Conservation (phyloP, 2,888 invertebrate species). For the Himalopsyche tibetana region DNA sequence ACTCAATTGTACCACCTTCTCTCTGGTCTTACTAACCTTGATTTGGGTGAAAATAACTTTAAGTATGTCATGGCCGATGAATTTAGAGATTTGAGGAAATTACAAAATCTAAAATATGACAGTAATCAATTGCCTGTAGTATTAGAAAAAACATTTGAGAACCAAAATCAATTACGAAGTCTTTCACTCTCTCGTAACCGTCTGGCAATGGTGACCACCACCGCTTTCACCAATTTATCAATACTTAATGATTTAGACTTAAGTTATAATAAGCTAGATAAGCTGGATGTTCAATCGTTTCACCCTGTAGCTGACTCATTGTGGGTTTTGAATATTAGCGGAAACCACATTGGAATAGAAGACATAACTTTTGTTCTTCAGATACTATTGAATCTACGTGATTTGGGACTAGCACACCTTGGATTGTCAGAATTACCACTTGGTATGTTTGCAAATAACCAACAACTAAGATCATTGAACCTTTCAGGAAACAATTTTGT, state of each 20-base stretch:
- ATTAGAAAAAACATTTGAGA: slow-evolving; percentile 83
- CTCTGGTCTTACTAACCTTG: slow-evolving; percentile 83
- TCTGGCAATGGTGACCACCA: slow-evolving; percentile 84
- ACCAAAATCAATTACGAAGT: slow-evolving; percentile 76
- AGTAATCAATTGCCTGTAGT: slow-evolving; percentile 87
- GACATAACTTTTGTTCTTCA: slow-evolving; percentile 79
- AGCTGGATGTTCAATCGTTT: slow-evolving; percentile 80
- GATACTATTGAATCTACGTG: slow-evolving; percentile 77
- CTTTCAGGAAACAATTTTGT: slow-evolving; percentile 84
- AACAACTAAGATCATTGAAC: slow-evolving; percentile 81
- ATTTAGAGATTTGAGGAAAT: slow-evolving; percentile 81
- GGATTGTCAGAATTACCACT: slow-evolving; percentile 77
- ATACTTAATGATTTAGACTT: slow-evolving; percentile 84
- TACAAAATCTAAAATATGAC: slow-evolving; percentile 82
- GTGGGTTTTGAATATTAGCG: slow-evolving; percentile 82
- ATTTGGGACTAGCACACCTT: slow-evolving; percentile 79
- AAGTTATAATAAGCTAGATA: slow-evolving; percentile 85
- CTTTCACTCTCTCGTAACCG: slow-evolving; percentile 84
- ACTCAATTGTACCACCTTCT: slow-evolving; percentile 87
- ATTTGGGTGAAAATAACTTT: slow-evolving; percentile 86
- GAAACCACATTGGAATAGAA: slow-evolving; percentile 79
- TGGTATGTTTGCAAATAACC: slow-evolving; percentile 78
- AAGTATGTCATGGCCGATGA: slow-evolving; percentile 85
- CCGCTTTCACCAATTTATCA: slow-evolving; percentile 84
- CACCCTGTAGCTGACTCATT: slow-evolving; percentile 80